These are phyloP conservation scores for Plebejus melissa DNA, from an alignment of 2,888 invertebrate genomes.

Conservation along the genomic window DNA sequence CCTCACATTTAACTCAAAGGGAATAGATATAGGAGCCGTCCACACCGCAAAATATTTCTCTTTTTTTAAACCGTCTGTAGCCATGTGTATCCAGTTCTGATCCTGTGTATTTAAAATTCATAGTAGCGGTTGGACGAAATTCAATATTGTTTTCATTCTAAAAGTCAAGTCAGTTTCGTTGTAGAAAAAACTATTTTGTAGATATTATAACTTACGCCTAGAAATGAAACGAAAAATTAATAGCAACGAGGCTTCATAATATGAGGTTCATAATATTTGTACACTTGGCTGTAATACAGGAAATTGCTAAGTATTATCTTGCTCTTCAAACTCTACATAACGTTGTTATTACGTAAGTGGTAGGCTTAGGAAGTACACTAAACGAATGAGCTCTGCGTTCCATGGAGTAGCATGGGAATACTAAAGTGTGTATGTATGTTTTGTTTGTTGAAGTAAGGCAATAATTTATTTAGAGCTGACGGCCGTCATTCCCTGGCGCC, in stretches of 20 bases:
- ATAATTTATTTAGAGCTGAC: not conserved
- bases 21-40: not conserved
- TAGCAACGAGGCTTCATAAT: slow-evolving; percentile 1
- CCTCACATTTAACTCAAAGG: not conserved
- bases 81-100: not conserved
- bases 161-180: not conserved
- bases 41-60: not conserved
- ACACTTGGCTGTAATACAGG: slow-evolving; percentile 17
- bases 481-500: not conserved
- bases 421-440: not conserved
- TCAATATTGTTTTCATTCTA: not conserved
- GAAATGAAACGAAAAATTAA: not conserved
- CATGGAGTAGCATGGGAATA: not conserved
- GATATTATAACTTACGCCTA: not conserved
- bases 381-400: not conserved
- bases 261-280: slow-evolving; percentile 10
- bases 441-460: not conserved
- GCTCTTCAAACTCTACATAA: slow-evolving; percentile 6
- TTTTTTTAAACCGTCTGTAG: not conserved
- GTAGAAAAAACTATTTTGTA: not conserved
- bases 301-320: slow-evolving; percentile 19
- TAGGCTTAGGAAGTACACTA: not conserved
- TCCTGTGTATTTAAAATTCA: not conserved
- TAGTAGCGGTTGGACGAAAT: not conserved
- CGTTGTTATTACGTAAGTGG: slow-evolving; percentile 11